These are phyloP conservation scores for Pimpla rufipes DNA, from an alignment of 2,888 invertebrate genomes.

Conservation along the genomic window DNA sequence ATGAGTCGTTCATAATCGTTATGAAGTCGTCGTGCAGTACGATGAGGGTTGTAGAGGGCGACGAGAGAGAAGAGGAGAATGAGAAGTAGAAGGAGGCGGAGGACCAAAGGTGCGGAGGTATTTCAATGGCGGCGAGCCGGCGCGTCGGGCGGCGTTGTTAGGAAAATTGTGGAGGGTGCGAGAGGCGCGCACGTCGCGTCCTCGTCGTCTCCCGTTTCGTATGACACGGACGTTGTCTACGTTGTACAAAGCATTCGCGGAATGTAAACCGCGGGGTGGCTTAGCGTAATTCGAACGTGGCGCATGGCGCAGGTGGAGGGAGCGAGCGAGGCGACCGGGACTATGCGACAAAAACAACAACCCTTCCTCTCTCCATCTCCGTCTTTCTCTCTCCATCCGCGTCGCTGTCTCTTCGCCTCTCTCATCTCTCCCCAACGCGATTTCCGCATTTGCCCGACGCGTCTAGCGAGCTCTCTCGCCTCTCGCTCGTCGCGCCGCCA, in stretches of 20 bases:
- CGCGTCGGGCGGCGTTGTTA: slow-evolving; percentile 11
- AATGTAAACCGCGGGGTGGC: slow-evolving; percentile 64
- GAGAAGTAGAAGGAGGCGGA: background rate
- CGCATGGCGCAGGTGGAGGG: background rate
- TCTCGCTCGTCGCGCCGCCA: slow-evolving; percentile 14
- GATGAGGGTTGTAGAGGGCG: background rate
- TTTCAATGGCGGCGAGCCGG: slow-evolving; percentile 53
- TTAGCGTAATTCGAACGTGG: slow-evolving; percentile 57
- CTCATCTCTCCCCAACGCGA: slow-evolving; percentile 56
- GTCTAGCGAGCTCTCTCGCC: slow-evolving; percentile 19
- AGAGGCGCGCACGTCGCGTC: background rate
- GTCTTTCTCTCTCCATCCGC: slow-evolving; percentile 43
- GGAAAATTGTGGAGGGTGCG: slow-evolving; percentile 32
- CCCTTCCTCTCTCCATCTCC: slow-evolving; percentile 50
- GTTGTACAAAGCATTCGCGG: slow-evolving; percentile 54
- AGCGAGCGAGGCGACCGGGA: slow-evolving; percentile 18
- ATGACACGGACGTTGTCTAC: slow-evolving; percentile 38
- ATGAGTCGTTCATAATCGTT: slow-evolving; percentile 54
- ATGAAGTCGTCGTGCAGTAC: background rate
- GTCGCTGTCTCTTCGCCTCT: slow-evolving; percentile 22
- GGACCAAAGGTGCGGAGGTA: slow-evolving; percentile 45
- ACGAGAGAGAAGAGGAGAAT: background rate
- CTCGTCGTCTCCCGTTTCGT: slow-evolving; percentile 27
- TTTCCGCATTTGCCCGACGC: slow-evolving; percentile 57
- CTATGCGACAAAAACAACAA: slow-evolving; percentile 60